Percentiles rank a stretch among this genome's conserved stretches.
Conservation (phyloP, 2,888 invertebrate species). For the Melieria omissa region DNA sequence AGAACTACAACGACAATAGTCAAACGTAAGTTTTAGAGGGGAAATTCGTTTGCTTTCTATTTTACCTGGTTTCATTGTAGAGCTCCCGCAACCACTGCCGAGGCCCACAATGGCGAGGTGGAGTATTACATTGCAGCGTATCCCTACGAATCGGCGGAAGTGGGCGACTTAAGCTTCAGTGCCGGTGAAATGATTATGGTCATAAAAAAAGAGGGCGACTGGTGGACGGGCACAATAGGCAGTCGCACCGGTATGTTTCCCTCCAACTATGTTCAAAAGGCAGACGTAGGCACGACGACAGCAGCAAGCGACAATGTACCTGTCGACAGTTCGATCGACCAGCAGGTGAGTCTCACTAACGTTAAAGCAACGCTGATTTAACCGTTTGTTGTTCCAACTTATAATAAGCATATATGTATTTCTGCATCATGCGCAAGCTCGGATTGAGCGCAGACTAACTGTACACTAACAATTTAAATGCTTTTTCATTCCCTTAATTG, state of each 20-base stretch:
- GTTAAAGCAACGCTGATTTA: neutral
- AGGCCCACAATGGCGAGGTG: conserved; percentile 66
- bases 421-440: neutral
- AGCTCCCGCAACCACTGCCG: conserved; percentile 49
- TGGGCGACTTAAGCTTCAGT: conserved; percentile 91
- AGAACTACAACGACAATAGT: conserved; percentile 63
- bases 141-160: conserved; percentile 88
- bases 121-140: conserved; percentile 91
- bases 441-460: neutral
- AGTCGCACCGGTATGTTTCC: conserved; percentile 92
- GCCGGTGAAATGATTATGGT: conserved; percentile 89
- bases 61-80: conserved; percentile 7
- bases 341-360: conserved; percentile 43
- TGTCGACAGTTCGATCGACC: conserved; percentile 40
- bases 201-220: conserved; percentile 91
- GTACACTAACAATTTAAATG: neutral
- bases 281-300: conserved; percentile 67
- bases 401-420: neutral
- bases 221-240: conserved; percentile 97
- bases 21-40: conserved; percentile 48
- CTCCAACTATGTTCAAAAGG: conserved; percentile 92
- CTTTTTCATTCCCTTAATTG: conserved; percentile 24
- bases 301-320: conserved; percentile 38
- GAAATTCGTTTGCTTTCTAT: neutral
- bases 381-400: neutral